Base-by-base conservation (phyloP, 2,888 invertebrate genomes). In the Diplolepis rosae region DNA sequence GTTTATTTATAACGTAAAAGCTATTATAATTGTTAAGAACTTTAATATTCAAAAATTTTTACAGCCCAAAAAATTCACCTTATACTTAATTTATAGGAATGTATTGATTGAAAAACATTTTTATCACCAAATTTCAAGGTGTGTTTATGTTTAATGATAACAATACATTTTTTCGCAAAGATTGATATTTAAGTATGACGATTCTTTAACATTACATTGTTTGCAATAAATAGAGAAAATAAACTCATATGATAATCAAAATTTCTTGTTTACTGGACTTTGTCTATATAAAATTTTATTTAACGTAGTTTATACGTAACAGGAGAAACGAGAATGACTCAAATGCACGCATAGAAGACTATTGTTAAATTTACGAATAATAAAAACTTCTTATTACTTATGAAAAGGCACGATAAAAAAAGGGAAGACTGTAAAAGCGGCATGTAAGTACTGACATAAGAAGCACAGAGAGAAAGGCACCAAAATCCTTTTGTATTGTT, bases 291-390 rank as follows among this genome's bases (percentile, higher is more conserved):
- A 9, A 9, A 28, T 54, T 54, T 54, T 22, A 9, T 54, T 54
- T 54, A 32, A 54, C 18, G 30, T 15, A 52, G 3, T 52, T 52
- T 52, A 32, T 32, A 56, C 54, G 56, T 61, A 66, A 42, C 27
- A 45, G 54, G 69, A 61, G 72, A 72, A 72, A 72, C 50, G 50
- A 66, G 68, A 32, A 48, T 68, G 66, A 66, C 65, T 68, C 54
- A 56, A 54, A 54, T 48, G 50, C 51, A 69, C 56, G 32, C 56
- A 56, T 56, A 32, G 35, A 35, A 56, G 56, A 56, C 1, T 13
- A 56, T 56, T 56, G 22, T 13, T 1, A 30, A 30, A 32, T 56
- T 22, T 18, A 5, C 5, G 56, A 5, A 4, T 52, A 9, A n/a
- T 32, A 56, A 56, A 56, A 18, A 32, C 11, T 56, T 32, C 30